These are phyloP conservation scores for Brachyrhaphis roseni DNA, from an alignment of 2,797 vertebrate genomes.

Conservation along the genomic window DNA sequence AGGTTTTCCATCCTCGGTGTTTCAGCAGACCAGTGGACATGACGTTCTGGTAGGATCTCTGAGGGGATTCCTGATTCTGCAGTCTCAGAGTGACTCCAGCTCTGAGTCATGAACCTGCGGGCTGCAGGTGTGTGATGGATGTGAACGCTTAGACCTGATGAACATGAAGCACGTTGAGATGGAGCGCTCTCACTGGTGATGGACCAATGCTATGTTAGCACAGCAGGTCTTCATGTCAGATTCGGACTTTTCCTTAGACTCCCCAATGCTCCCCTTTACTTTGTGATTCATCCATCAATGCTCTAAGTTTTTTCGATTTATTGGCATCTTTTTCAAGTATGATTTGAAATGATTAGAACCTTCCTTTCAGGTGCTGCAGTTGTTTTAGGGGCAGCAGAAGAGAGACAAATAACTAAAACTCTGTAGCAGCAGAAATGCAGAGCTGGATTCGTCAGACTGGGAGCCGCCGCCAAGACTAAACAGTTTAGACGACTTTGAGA, in stretches of 20 bases:
- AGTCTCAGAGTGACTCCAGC: neutral
- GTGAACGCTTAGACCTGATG: neutral
- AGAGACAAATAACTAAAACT: neutral
- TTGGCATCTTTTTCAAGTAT: neutral
- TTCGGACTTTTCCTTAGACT: no score
- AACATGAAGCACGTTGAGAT: neutral
- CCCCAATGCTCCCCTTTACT: neutral
- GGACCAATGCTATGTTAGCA: neutral
- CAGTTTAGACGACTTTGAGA: slow-evolving; percentile 79
- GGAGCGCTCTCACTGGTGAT: neutral
- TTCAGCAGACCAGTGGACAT: neutral
- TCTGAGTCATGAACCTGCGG: neutral
- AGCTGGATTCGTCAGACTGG: slow-evolving; percentile 58
- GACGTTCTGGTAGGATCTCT: neutral
- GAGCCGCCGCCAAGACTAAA: slow-evolving; percentile 79
- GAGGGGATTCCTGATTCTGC: neutral
- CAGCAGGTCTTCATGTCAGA: neutral
- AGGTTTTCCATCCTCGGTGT: neutral
- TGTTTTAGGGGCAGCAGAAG: neutral
- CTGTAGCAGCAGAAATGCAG: slow-evolving; percentile 1
- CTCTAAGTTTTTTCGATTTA: neutral
- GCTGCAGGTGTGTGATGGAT: neutral
- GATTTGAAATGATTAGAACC: neutral
- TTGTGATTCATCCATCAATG: neutral
- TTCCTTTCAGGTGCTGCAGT: neutral